These are phyloP conservation scores for Amblyteles armatorius DNA, from an alignment of 2,888 invertebrate species.

Conservation along the genomic window DNA sequence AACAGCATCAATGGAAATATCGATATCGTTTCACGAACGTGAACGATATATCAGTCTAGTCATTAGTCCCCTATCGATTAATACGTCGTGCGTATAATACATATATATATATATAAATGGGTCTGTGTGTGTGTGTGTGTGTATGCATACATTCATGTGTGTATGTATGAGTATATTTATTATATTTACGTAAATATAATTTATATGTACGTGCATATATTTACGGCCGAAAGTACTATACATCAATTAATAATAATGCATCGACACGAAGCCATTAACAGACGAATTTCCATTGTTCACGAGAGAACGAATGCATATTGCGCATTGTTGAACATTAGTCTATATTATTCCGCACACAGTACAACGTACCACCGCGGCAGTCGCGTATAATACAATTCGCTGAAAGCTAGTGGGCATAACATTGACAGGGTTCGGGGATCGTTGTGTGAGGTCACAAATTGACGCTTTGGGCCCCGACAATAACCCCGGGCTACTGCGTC, in stretches of 20 bases:
- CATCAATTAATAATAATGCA: constrained; percentile 57
- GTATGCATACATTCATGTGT: not conserved
- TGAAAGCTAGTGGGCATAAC: constrained; percentile 56
- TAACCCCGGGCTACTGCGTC: constrained; percentile 18
- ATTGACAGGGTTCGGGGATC: constrained; percentile 45
- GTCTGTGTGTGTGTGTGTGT: not conserved
- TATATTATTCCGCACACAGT: not conserved
- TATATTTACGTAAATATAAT: not conserved
- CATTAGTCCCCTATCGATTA: constrained; percentile 50
- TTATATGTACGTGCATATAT: constrained; percentile 5
- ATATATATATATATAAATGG: not conserved
- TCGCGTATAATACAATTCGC: constrained; percentile 29
- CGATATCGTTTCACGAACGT: constrained; percentile 10
- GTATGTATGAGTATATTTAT: constrained; percentile 1
- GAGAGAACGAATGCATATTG: constrained; percentile 19
- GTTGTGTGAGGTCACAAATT: constrained; percentile 51
- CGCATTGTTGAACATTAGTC: constrained; percentile 22
- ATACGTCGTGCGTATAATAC: not conserved
- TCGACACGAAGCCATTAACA: constrained; percentile 43
- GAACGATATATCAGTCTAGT: constrained; percentile 48
- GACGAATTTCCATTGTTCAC: constrained; percentile 43
- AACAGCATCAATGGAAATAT: constrained; percentile 33
- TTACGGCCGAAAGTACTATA: constrained; percentile 21
- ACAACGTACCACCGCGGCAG: not conserved
- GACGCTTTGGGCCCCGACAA: constrained; percentile 37